These are phyloP conservation scores for Neoarius graeffei DNA, from an alignment of 2,113 vertebrate species.

Conservation along the genomic window DNA sequence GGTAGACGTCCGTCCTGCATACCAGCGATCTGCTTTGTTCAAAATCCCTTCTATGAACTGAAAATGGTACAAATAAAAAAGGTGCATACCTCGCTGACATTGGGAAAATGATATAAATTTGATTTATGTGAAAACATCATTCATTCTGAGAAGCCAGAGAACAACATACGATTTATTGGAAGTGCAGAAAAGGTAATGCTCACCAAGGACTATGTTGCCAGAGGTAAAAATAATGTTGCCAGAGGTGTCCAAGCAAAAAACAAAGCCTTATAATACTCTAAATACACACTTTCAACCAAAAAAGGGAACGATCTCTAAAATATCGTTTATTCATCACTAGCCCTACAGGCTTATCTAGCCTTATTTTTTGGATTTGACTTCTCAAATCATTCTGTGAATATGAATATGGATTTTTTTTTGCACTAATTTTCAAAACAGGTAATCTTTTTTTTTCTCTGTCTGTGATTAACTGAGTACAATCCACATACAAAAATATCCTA, in stretches of 20 bases:
- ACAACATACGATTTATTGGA: neutral
- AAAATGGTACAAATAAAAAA: neutral
- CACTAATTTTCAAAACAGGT: slow-evolving; percentile 28
- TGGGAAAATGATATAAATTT: slow-evolving; percentile 20
- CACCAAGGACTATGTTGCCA: slow-evolving; percentile 23
- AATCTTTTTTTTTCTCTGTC: slow-evolving; percentile 5
- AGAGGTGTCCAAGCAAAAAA: slow-evolving; percentile 15
- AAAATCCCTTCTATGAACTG: slow-evolving; percentile 11
- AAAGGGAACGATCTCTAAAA: slow-evolving; percentile 61
- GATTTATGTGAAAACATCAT: slow-evolving; percentile 28
- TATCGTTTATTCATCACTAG: slow-evolving; percentile 32
- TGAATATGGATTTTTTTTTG: slow-evolving; percentile 26
- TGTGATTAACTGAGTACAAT: slow-evolving; percentile 46
- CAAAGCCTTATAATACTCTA: slow-evolving; percentile 34
- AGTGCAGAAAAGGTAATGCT: slow-evolving; percentile 40
- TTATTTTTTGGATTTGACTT: slow-evolving; percentile 1
- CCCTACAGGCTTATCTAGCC: slow-evolving; percentile 33
- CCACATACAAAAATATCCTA: neutral
- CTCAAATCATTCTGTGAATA: slow-evolving; percentile 41
- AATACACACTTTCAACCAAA: slow-evolving; percentile 68
- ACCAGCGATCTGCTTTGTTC: slow-evolving; percentile 14
- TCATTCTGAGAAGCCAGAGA: slow-evolving; percentile 19
- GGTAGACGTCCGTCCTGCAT: slow-evolving; percentile 21
- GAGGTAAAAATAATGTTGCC: slow-evolving; percentile 37
- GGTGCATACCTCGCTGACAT: neutral